Base-by-base conservation (phyloP, 2,888 invertebrate species). In the Tuberolachnus salignus region DNA sequence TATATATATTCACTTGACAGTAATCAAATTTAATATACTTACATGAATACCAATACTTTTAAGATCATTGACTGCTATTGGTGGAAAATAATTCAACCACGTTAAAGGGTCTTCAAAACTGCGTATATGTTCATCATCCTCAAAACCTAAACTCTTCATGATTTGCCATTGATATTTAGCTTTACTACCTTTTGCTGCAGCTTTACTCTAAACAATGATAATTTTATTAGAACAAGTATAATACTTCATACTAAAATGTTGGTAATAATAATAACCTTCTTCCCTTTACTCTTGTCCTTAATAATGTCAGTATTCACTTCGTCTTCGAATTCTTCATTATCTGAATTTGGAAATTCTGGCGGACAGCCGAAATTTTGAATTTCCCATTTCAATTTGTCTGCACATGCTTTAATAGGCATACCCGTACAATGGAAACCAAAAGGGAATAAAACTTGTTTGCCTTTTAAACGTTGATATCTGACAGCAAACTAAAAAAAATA, bases 371-470 rank as follows among this genome's bases (percentile, higher is more conserved):
- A 99, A 11, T 91, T 86, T 84, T 93, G 92, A 87, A 99, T 92
- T 87, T 99, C 99, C 81, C 95, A 88, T 84, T 94, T 95, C 61
- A 99, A 86, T 86, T 99, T 99, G 86, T 99, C 99, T 16, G 99
- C 95, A 88, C 98, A 98, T 0, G 98, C 98, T 87, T 98, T 98
- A 81, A 99, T 99, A 0, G 98, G 98, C 98, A 98, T 99, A 64
- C 99, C 99, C 26, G 99, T 99, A 85, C 98, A 98, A 86, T 99
- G 99, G 83, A 99, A 94, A 3, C 96, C 98, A 87, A 99, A 98
- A 16, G 99, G 99, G 86, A 98, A 98, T 11, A 99, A 88, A 14
- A 93, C 94, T 83, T 89, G 90, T 85, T 94, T 95, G 0, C 99
- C 98, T 86, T 94, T 92, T 71, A 98, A 86, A n/a, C 97, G 90